phyloP scores from a whole-genome alignment of 2,888 invertebrate species.

The Coelopa pilipes region DNA sequence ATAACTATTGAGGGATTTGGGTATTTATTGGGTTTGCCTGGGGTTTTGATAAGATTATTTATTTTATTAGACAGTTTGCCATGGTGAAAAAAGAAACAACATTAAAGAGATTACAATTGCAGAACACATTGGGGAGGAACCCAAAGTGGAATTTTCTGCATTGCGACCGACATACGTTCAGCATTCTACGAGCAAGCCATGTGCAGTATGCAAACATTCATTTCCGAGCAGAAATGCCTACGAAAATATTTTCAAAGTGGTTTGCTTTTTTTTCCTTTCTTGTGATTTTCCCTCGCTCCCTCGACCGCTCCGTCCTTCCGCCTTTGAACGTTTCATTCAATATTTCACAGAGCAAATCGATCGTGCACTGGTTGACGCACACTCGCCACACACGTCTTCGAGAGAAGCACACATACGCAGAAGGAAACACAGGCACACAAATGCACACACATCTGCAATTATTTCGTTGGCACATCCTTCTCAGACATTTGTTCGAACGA shows the following conservation, averaged over 20 bases:
- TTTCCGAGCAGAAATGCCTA: neutral
- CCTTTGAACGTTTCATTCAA: neutral
- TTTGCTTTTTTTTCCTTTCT: neutral
- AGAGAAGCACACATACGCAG: neutral
- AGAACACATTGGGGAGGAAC: no score
- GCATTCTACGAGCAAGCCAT: neutral
- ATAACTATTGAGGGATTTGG: no score
- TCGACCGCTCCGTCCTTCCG: neutral
- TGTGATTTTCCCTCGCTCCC: neutral
- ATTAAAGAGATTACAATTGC: no score
- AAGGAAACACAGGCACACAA: neutral
- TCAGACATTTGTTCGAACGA: slow-evolving; percentile 11
- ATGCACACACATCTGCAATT: neutral
- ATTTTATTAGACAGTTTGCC: no score
- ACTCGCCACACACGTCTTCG: neutral
- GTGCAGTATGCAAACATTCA: no score
- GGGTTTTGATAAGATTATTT: no score
- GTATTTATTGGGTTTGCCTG: no score
- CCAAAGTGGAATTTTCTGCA: slow-evolving; percentile 1
- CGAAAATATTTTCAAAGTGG: neutral
- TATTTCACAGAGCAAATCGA: no score
- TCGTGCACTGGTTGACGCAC: neutral
- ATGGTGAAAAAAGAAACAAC: no score
- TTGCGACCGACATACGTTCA: neutral
- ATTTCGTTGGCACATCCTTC: neutral